These are phyloP conservation scores for Drosophila ambigua DNA, from an alignment of 1,140 invertebrate species.

Conservation along the genomic window DNA sequence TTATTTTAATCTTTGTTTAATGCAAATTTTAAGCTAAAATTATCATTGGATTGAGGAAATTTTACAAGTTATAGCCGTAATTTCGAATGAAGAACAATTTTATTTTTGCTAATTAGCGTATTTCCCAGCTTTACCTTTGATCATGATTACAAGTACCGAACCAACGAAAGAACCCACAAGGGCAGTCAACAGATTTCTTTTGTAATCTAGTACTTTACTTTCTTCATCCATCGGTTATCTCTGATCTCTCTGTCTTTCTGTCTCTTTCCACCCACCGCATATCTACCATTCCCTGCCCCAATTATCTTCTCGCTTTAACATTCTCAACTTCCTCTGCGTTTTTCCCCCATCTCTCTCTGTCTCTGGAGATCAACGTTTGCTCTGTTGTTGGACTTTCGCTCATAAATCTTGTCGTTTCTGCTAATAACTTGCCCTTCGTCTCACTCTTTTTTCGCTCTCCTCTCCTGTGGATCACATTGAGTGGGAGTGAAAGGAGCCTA, in stretches of 20 bases:
- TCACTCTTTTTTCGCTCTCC: too few relatives aligned
- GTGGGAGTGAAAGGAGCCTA: constrained; percentile 44
- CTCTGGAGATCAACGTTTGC: constrained; percentile 26
- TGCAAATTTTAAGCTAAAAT: too few relatives aligned
- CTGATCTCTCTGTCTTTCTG: not conserved
- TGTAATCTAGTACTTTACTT: not conserved
- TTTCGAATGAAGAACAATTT: too few relatives aligned
- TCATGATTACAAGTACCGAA: too few relatives aligned
- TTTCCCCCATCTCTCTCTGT: constrained; percentile 2
- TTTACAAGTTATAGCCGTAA: too few relatives aligned
- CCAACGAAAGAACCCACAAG: too few relatives aligned
- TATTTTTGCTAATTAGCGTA: too few relatives aligned
- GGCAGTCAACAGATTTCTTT: too few relatives aligned
- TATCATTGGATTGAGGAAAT: too few relatives aligned
- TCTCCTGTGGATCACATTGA: constrained; percentile 6
- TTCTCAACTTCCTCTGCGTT: constrained; percentile 39
- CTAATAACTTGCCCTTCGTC: constrained; percentile 34
- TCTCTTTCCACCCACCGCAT: not conserved
- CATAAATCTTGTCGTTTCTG: constrained; percentile 35
- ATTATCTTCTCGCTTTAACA: constrained; percentile 23
- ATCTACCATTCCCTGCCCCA: constrained; percentile 31
- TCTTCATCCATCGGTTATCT: constrained; percentile 20
- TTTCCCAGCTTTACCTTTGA: too few relatives aligned
- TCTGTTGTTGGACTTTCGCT: constrained; percentile 40
- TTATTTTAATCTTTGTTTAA: too few relatives aligned